phyloP scores from a whole-genome alignment of 1,140 invertebrate genomes.

The Popillia japonica region DNA sequence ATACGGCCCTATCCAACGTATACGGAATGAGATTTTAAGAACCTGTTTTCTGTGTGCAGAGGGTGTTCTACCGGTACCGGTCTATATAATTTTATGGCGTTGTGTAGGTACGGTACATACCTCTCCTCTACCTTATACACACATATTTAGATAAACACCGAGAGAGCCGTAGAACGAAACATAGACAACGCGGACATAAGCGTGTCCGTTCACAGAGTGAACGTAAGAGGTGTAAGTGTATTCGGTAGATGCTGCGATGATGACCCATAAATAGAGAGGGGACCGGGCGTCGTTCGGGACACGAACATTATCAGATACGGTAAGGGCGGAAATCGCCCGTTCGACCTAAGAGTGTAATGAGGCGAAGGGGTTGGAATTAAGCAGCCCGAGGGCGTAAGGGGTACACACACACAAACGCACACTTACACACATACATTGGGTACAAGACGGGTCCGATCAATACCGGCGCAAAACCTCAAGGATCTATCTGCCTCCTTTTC shows the following conservation, averaged over 20 bases:
- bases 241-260: constrained; percentile 41
- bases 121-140: constrained; percentile 16
- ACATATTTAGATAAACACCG: constrained; percentile 34
- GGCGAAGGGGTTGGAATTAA: constrained; percentile 57
- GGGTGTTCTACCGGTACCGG: background rate
- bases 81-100: constrained; percentile 32
- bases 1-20: background rate
- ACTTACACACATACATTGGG: constrained; percentile 20
- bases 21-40: constrained; percentile 27
- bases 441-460: constrained; percentile 54
- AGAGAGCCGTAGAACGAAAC: background rate
- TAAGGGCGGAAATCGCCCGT: constrained; percentile 43
- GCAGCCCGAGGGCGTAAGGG: constrained; percentile 50
- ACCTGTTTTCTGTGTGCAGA: constrained; percentile 2
- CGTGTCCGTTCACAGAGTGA: background rate
- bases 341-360: constrained; percentile 57
- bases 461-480: constrained; percentile 54
- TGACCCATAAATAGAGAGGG: constrained; percentile 54
- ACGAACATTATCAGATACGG: constrained; percentile 44
- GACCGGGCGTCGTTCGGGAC: constrained; percentile 34
- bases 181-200: constrained; percentile 14
- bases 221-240: constrained; percentile 36
- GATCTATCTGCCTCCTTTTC: constrained; percentile 48
- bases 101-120: background rate
- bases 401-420: constrained; percentile 11